Conservation (phyloP, 2,113 vertebrate species). For the Melanotaenia duboulayi region DNA sequence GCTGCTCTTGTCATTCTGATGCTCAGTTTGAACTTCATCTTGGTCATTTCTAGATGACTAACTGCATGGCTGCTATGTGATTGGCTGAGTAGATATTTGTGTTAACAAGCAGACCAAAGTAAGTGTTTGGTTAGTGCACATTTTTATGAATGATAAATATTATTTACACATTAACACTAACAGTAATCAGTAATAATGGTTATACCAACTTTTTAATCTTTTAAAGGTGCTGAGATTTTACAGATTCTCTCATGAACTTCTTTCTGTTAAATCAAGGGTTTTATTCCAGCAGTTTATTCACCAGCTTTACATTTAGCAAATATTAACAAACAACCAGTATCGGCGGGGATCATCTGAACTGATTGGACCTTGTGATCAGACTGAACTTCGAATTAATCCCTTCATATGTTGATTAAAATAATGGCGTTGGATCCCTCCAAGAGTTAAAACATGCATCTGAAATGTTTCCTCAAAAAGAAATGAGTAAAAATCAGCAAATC, state of each 20-base stretch:
- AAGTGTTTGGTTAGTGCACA: too few species aligned
- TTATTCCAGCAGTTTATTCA: conserved; percentile 17
- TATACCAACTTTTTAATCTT: too few species aligned
- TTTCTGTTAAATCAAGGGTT: background rate
- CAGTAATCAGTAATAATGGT: too few species aligned
- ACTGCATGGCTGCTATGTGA: too few species aligned
- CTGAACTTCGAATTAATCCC: background rate
- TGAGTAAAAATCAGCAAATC: background rate
- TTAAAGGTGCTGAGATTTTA: too few species aligned
- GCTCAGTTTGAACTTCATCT: too few species aligned
- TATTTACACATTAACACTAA: too few species aligned
- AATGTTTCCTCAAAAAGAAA: background rate
- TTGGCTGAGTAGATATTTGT: too few species aligned
- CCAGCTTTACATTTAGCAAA: background rate
- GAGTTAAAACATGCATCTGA: background rate
- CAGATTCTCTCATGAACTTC: background rate
- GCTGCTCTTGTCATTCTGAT: too few species aligned
- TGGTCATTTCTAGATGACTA: too few species aligned
- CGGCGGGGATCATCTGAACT: background rate
- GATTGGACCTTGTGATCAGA: background rate
- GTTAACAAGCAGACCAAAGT: too few species aligned
- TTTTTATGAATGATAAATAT: too few species aligned
- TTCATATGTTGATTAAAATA: background rate
- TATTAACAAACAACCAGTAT: background rate
- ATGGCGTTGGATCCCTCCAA: background rate